Base-by-base conservation (phyloP, 2,113 vertebrate species). In the Colossoma macropomum region DNA sequence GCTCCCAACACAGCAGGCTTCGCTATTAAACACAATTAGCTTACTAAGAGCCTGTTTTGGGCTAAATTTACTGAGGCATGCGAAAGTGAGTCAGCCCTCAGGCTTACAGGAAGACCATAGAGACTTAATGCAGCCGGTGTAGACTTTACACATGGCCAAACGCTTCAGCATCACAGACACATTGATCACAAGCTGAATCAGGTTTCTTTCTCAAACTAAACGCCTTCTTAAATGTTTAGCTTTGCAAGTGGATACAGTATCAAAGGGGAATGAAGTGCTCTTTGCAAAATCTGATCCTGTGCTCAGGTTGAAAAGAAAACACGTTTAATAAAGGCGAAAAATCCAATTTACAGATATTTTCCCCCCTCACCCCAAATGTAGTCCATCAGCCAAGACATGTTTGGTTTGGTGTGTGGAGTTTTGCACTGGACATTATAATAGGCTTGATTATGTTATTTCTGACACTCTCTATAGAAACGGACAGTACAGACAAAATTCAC, bases 11-110 rank as follows among this genome's bases (percentile, higher is more conserved):
- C 66, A 65, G 74, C 73, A 66, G 59, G 75, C 70, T 74, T 79
- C 28, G 28, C 27, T 82, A 52, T 86, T 79, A 75, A 82, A 80
- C 63, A 80, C 54, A 27, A 75, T 80, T 84, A 84, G 74, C 76
- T 32, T 34, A 69, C 66, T 30, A 38, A 45, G 63, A 30, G 69
- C 48, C 60, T 74, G 70, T 72, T 82, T 77, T 60, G 32, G 52
- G 62, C 48, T 71, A 10, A 69, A 76, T 80, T 72, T 45, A 80
- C 56, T 19, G n/a, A 62, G 21, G 17, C 77, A 75, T 38, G 2
- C 11, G 32, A 82, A 45, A 23, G 48, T 27, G 48, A 71, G 60
- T 73, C 68, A 25, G n/a, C 60, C 27, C 60, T 56, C 34, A 23
- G 50, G 60, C 48, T 63, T 45, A 80, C 70, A 56, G 54, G 63